These are phyloP conservation scores for Buathra laborator DNA, from an alignment of 2,888 invertebrate genomes.

Conservation along the genomic window DNA sequence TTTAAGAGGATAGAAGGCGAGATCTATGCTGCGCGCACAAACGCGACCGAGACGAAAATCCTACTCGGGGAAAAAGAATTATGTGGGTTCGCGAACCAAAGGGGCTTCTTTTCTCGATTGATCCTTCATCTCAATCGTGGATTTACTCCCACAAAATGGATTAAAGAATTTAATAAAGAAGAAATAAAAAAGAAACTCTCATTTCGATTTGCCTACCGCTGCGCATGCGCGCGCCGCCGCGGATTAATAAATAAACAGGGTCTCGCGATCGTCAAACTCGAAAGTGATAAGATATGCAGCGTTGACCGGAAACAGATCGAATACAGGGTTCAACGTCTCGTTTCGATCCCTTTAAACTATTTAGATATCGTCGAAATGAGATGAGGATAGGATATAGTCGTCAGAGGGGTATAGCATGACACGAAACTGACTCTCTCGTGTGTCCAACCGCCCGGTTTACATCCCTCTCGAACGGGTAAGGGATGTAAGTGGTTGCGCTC, in stretches of 20 bases:
- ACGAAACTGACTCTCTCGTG: conserved; percentile 15
- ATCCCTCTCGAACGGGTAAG: conserved; percentile 62
- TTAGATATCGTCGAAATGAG: conserved; percentile 50
- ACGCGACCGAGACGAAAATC: conserved; percentile 42
- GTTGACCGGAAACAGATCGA: conserved; percentile 25
- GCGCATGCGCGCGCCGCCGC: not conserved
- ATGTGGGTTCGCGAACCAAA: conserved; percentile 25
- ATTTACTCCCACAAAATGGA: not conserved
- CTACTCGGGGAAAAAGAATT: conserved; percentile 16
- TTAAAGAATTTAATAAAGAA: not conserved
- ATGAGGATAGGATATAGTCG: conserved; percentile 26
- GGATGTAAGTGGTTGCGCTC: conserved; percentile 70
- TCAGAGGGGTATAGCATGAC: not conserved
- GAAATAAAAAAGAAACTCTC: not conserved
- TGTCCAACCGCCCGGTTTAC: conserved; percentile 44
- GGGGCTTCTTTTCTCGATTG: conserved; percentile 19
- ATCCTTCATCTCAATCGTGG: conserved; percentile 8
- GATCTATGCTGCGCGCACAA: conserved; percentile 21
- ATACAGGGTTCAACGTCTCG: not conserved
- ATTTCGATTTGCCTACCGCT: not conserved
- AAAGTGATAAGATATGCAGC: conserved; percentile 3
- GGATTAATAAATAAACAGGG: not conserved
- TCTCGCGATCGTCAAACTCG: not conserved
- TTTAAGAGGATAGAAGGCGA: conserved; percentile 57
- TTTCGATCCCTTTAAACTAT: conserved; percentile 51